Evolutionary conservation across 2,888 invertebrate species (phyloP).

Genomic region (Phalangium opilio): DNA sequence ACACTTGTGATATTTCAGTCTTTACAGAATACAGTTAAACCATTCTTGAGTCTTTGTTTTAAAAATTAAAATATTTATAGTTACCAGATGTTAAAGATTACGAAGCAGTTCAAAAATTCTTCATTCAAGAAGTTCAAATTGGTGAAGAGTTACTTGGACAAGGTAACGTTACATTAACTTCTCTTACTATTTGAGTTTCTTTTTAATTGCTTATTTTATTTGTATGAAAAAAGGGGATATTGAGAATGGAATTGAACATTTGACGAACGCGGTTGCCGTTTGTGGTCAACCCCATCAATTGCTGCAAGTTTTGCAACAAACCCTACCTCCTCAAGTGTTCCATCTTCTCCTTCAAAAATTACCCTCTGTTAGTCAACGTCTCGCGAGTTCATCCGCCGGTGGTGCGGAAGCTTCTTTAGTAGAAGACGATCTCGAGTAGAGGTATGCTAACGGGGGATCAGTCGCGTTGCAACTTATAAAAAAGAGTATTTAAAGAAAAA

Average conservation of each 20-base stretch:
- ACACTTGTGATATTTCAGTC: conserved; percentile 2
- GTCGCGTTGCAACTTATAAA: no score
- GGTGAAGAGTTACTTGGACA: conserved; percentile 78
- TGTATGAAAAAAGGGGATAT: conserved; percentile 57
- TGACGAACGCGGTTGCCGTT: conserved; percentile 91
- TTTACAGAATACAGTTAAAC: not conserved
- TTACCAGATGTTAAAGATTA: conserved; percentile 80
- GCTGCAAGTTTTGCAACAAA: conserved; percentile 77
- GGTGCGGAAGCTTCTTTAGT: no score
- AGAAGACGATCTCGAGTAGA: no score
- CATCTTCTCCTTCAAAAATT: conserved; percentile 26
- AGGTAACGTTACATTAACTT: conserved; percentile 28
- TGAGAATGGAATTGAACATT: conserved; percentile 83
- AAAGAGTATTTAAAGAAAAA: no score
- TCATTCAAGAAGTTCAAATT: conserved; percentile 64
- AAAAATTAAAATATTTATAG: conserved; percentile 17
- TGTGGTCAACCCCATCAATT: conserved; percentile 88
- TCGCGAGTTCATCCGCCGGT: no score
- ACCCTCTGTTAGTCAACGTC: conserved; percentile 14
- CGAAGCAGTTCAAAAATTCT: conserved; percentile 83
- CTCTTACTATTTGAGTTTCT: no score
- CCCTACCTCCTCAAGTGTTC: conserved; percentile 88
- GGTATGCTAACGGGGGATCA: no score
- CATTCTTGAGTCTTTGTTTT: not conserved
- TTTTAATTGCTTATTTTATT: conserved; percentile 1